Evolutionary conservation across 2,113 vertebrate genomes (phyloP), one percentile per base, ranked within the genome.

Genomic region (Phyllopteryx taeniolatus): DNA sequence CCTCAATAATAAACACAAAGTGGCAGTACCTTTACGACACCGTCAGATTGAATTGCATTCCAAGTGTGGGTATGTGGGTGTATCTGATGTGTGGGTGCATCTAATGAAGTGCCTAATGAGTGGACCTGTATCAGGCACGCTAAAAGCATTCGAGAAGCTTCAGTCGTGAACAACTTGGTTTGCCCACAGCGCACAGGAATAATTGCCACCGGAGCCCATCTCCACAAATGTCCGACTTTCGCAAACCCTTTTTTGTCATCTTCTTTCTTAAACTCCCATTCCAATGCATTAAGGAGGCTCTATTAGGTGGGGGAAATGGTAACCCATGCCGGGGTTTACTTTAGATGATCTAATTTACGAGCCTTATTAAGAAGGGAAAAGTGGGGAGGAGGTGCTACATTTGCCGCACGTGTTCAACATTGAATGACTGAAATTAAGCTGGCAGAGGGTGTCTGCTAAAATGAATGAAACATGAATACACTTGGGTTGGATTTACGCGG

Each of bases 141-240:
- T 12, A 53, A 63, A 44, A 46, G 14, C 17, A 33, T 67, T 74
- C 22, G 43, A 74, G 78, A 57, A 66, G 61, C 35, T 13, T 63
- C 39, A 68, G 77, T 70, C 70, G 78, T 51, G 68, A 53, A 31
- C 76, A 65, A 12, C 27, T 44, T 33, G 69, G 60, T 78, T 85
- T 75, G 65, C 22, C 22, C 46, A 63, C 70, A 35, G 73, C 87
- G 84, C 27, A 70, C 64, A 85, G 80, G 81, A 88, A 82, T 75
- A 79, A 88, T 88, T 84, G 82, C 60, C 76, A 46, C 67, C 39
- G 51, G 71, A 82, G 75, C 57, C 47, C 11, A 79, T 81, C 54
- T 76, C 78, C 83, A 84, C 75, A 73, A 77, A 79, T 77, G 74
- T 74, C 70, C 62, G 79, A 78, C 68, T 75, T 70, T 44, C 43